Percentiles rank a stretch among this genome's conserved stretches.
Conservation (phyloP, 2,797 vertebrate species). For the Chanos chanos region DNA sequence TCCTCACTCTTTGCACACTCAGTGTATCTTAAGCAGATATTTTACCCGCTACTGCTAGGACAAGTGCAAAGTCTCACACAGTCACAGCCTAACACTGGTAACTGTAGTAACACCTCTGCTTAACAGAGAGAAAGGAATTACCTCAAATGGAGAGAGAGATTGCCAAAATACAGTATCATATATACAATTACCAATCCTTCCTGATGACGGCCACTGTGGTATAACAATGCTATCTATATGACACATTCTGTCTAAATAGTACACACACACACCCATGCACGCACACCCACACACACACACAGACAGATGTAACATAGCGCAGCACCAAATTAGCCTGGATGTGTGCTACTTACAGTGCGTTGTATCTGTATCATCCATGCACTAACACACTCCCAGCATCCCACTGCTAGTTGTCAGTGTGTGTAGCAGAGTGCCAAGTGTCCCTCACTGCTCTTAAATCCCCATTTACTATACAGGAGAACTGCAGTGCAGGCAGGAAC, state of each 20-base stretch:
- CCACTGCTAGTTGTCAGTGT: background rate
- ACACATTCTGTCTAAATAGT: background rate
- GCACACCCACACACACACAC: background rate
- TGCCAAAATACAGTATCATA: too few relatives aligned
- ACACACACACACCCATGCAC: background rate
- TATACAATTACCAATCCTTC: too few relatives aligned
- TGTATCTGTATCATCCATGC: constrained; percentile 2
- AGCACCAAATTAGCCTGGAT: too few relatives aligned
- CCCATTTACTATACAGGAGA: constrained; percentile 23
- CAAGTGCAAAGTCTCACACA: too few relatives aligned
- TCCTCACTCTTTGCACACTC: too few relatives aligned
- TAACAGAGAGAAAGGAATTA: too few relatives aligned
- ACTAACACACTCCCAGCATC: constrained; percentile 8
- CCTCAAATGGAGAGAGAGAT: background rate
- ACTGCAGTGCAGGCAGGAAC: constrained; percentile 44
- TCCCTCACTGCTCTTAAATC: constrained; percentile 11
- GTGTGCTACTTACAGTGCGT: constrained; percentile 36
- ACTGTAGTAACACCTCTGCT: background rate
- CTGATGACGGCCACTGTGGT: too few relatives aligned
- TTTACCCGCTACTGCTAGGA: too few relatives aligned
- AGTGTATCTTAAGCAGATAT: too few relatives aligned
- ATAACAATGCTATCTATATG: too few relatives aligned
- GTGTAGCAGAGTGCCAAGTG: constrained; percentile 17
- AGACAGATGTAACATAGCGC: background rate
- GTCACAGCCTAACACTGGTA: too few relatives aligned